Evolutionary conservation across 2,888 invertebrate species (phyloP), one percentile per base, ranked within the genome.

Genomic region (Netelia virgata): DNA sequence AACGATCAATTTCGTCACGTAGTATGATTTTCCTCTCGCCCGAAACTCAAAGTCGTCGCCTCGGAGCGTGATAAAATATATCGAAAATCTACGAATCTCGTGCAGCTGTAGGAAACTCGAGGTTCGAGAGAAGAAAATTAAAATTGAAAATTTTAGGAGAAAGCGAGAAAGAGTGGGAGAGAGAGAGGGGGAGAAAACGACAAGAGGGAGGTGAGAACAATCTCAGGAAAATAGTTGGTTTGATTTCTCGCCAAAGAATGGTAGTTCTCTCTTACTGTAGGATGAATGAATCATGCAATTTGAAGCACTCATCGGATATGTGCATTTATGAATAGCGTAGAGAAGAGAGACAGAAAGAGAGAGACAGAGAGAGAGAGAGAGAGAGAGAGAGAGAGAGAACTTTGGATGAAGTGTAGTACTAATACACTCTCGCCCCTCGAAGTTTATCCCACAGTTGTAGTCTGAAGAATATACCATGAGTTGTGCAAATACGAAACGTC

Each of bases 281-380:
- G 20, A 43, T 64, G 28, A 72, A 79, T 79, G 57, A 72, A 55
- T 72, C 55, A 18, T 79, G 70, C 70, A 53, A 78, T 70, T 41
- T 18, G 8, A 53, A 28, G 16, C 50, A 61, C 72, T 18, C 72
- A 47, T 79, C 47, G 18, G 28, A 72, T 73, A 79, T 79, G 66
- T 79, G 53, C 79, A 73, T 79, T 79, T 57, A 55, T 66, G 64
- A 79, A 79, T 43, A 55, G 14, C 53, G 16, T 18, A 23, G 47
- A 66, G 20, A 14, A 55, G 28, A n/a, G 50, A 41, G 63, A 50
- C 28, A 23, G 47, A 28, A n/a, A 47, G 59, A 20, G 18, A 9
- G 28, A n/a, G 50, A 53, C 16, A 63, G 47, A 23, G 14, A 61
- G 14, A 11, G 43, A 50, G 41, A 59, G 59, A 43, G 23, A 18